phyloP scores from a whole-genome alignment of 2,888 invertebrate genomes.

The Octonoba sinensis region DNA sequence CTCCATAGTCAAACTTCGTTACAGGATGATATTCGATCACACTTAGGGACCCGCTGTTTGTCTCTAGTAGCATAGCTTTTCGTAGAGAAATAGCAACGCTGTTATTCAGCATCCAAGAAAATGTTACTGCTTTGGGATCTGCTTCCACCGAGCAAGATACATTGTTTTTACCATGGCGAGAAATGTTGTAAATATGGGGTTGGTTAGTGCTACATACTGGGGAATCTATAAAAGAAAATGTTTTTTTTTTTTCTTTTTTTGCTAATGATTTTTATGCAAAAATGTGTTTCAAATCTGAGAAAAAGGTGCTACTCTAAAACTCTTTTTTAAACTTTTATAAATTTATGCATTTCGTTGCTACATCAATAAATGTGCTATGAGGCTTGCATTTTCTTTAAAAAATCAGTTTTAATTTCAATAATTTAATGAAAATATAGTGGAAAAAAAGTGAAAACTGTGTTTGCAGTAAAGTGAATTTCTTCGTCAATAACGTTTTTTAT shows the following conservation, averaged over 20 bases:
- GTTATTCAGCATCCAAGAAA: slow-evolving; percentile 94
- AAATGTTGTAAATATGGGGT: slow-evolving; percentile 62
- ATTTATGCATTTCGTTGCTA: background rate
- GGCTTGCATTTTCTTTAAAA: no score
- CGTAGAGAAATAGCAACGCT: slow-evolving; percentile 71
- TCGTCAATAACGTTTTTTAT: no score
- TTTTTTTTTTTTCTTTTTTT: no score
- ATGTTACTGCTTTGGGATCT: slow-evolving; percentile 75
- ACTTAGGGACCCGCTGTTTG: slow-evolving; percentile 28
- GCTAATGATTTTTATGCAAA: background rate
- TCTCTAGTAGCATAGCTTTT: background rate
- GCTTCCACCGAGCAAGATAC: slow-evolving; percentile 65
- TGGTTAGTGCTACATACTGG: slow-evolving; percentile 85
- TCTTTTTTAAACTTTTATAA: background rate
- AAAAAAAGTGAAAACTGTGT: no score
- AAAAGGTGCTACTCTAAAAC: no score
- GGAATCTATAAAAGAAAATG: slow-evolving; percentile 76
- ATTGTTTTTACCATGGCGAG: slow-evolving; percentile 60
- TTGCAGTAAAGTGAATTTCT: no score
- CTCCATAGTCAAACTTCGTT: slow-evolving; percentile 67
- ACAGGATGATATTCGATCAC: slow-evolving; percentile 66
- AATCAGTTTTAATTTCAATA: no score
- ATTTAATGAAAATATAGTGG: no score
- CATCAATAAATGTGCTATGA: no score
- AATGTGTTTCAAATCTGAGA: no score